These are phyloP conservation scores for Bovichtus variegatus DNA, from an alignment of 2,797 vertebrate genomes.

Conservation along the genomic window DNA sequence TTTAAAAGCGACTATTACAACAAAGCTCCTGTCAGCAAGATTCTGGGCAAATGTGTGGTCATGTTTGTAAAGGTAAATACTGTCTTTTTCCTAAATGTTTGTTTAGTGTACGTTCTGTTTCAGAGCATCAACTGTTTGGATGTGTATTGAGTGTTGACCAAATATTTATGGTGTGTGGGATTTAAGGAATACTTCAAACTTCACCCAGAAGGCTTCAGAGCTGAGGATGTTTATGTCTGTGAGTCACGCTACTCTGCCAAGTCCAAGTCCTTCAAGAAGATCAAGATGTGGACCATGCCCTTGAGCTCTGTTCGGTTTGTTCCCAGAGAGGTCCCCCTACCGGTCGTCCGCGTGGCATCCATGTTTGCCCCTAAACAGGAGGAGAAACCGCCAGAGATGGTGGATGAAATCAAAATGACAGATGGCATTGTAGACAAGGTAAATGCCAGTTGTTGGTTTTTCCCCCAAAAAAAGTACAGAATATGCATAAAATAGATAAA, in stretches of 20 bases:
- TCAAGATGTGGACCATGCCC: constrained; percentile 98
- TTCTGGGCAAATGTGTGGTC: constrained; percentile 98
- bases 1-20: constrained; percentile 99
- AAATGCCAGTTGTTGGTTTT: constrained; percentile 19
- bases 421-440: constrained; percentile 93
- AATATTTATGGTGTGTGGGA: background rate
- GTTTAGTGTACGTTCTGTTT: background rate
- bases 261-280: constrained; percentile 98
- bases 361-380: constrained; percentile 95
- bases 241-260: constrained; percentile 98
- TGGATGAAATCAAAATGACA: constrained; percentile 89
- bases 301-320: constrained; percentile 94
- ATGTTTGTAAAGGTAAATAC: constrained; percentile 98
- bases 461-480: background rate
- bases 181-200: constrained; percentile 97
- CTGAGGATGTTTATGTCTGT: constrained; percentile 96
- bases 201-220: constrained; percentile 93
- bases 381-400: constrained; percentile 88
- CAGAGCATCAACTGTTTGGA: background rate
- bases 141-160: constrained; percentile 9
- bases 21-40: constrained; percentile 98
- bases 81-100: background rate
- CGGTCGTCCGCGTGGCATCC: constrained; percentile 96
- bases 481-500: constrained; percentile 5
- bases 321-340: constrained; percentile 92